These are phyloP conservation scores for Hucho hucho DNA, from an alignment of 2,113 vertebrate genomes.

Conservation along the genomic window DNA sequence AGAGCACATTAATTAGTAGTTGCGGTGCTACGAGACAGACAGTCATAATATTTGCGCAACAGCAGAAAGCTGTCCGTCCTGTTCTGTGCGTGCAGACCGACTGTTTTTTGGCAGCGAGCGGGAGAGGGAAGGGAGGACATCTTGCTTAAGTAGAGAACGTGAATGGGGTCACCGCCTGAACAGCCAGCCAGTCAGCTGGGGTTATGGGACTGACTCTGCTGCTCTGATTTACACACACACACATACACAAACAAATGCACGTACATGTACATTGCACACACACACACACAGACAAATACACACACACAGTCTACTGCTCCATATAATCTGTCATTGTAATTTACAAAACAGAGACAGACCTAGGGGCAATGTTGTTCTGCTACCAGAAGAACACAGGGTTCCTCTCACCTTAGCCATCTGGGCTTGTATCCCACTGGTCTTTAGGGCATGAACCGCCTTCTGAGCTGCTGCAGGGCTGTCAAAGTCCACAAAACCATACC, in stretches of 20 bases:
- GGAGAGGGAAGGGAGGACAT: slow-evolving; percentile 48
- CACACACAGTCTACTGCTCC: neutral
- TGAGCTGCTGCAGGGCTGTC: slow-evolving; percentile 95
- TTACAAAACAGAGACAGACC: too few species aligned
- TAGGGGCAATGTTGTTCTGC: too few species aligned
- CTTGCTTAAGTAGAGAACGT: slow-evolving; percentile 65
- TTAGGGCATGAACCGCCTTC: slow-evolving; percentile 96
- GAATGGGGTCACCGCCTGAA: slow-evolving; percentile 68
- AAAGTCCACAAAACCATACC: slow-evolving; percentile 99
- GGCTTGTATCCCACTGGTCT: slow-evolving; percentile 94
- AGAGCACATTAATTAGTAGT: slow-evolving; percentile 3
- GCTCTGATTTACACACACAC: slow-evolving; percentile 41
- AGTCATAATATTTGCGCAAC: slow-evolving; percentile 12
- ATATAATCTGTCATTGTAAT: neutral
- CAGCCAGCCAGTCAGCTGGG: slow-evolving; percentile 63
- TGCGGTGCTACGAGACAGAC: slow-evolving; percentile 4
- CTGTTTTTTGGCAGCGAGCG: slow-evolving; percentile 59
- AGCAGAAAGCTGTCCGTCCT: slow-evolving; percentile 23
- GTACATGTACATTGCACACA: neutral
- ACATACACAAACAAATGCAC: neutral
- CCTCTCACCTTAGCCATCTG: slow-evolving; percentile 97
- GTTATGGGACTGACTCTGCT: slow-evolving; percentile 61
- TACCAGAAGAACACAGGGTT: neutral
- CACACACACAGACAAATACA: neutral
- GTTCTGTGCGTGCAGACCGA: slow-evolving; percentile 39